phyloP scores from a whole-genome alignment of 2,888 invertebrate species.

The Lasioglossum calceatum region DNA sequence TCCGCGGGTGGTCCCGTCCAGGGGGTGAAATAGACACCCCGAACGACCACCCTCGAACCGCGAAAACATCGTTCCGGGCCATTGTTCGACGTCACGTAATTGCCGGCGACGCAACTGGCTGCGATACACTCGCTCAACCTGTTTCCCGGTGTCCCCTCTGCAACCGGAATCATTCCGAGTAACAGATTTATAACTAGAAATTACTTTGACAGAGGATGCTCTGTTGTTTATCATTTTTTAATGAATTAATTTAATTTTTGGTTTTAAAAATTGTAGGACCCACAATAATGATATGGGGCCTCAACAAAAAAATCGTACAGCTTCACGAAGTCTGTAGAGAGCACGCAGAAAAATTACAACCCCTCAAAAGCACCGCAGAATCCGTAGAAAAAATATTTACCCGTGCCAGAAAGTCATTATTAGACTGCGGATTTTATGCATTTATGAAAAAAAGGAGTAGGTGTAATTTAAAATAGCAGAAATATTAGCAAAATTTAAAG shows the following conservation, averaged over 20 bases:
- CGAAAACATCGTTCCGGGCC: slow-evolving; percentile 1
- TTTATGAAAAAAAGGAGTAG: too few relatives aligned
- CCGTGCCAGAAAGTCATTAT: not conserved
- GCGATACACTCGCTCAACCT: not conserved
- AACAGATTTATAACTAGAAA: not conserved
- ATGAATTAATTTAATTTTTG: not conserved
- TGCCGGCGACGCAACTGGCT: slow-evolving; percentile 29
- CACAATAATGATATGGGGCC: not conserved
- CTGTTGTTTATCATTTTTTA: not conserved
- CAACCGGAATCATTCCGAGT: not conserved
- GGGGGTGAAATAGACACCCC: slow-evolving; percentile 42
- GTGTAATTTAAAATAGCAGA: too few relatives aligned
- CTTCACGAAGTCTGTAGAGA: not conserved
- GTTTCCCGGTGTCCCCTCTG: not conserved
- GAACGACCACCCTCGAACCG: slow-evolving; percentile 25
- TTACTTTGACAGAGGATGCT: not conserved
- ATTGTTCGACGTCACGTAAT: slow-evolving; percentile 27
- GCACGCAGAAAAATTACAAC: not conserved
- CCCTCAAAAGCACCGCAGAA: fast-evolving
- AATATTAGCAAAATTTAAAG: too few relatives aligned
- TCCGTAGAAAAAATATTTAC: fast-evolving
- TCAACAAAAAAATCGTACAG: not conserved
- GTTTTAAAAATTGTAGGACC: not conserved
- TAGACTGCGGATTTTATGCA: too few relatives aligned
- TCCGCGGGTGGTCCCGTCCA: slow-evolving; percentile 66